Percentiles rank a stretch among this genome's conserved stretches.
These are phyloP conservation scores for Alexandromys fortis DNA, from an alignment of 2,113 vertebrate species.

Conservation along the genomic window DNA sequence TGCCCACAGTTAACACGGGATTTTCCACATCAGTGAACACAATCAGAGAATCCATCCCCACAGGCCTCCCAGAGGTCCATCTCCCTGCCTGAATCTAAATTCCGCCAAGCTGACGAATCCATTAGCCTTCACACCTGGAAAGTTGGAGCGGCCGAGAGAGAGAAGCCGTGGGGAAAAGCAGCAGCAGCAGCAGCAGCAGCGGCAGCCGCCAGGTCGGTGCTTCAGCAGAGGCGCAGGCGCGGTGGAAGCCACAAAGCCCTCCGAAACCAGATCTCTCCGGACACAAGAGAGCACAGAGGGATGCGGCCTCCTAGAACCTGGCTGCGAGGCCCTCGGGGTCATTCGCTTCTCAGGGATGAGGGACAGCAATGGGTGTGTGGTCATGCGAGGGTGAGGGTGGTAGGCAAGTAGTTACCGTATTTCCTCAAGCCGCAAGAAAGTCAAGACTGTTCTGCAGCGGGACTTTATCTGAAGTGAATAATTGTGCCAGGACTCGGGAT, in stretches of 20 bases:
- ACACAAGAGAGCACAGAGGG: background rate
- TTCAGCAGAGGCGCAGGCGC: background rate
- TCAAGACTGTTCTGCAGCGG: background rate
- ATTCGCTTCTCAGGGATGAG: background rate
- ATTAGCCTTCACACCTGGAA: background rate
- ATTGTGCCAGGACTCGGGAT: background rate
- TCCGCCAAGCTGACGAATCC: background rate
- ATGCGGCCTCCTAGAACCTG: background rate
- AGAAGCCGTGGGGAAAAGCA: background rate
- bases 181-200: background rate
- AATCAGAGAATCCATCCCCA: background rate
- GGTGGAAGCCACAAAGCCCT: too few species aligned
- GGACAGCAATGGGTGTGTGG: background rate
- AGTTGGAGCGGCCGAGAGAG: background rate
- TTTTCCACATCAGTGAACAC: background rate
- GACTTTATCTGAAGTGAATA: background rate
- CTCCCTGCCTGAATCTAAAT: background rate
- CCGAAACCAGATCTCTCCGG: background rate
- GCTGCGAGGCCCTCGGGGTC: background rate
- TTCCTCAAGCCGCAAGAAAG: background rate
- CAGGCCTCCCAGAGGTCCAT: background rate
- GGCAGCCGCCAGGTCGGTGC: fast-evolving
- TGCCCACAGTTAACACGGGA: background rate
- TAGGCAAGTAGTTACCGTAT: background rate
- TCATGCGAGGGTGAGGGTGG: background rate